Conservation (phyloP, 1,140 invertebrate species). For the Drosophila tropicalis region DNA sequence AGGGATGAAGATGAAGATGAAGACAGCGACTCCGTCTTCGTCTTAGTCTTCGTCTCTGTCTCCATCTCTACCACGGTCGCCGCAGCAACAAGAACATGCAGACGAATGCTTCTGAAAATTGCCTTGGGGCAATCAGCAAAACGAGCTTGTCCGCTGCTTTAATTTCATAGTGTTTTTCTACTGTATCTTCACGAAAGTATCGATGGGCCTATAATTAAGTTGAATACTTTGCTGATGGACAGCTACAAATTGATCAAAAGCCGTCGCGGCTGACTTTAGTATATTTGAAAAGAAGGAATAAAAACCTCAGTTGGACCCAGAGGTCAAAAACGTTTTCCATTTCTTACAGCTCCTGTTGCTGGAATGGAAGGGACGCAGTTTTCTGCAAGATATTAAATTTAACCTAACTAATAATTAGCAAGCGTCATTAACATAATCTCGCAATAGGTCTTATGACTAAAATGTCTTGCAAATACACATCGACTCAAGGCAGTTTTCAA, state of each 20-base stretch:
- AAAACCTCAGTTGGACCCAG: constrained; percentile 44
- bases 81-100: constrained; percentile 50
- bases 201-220: constrained; percentile 75
- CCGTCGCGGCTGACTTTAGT: constrained; percentile 26
- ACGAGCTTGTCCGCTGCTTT: constrained; percentile 46
- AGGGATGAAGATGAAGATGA: constrained; percentile 34
- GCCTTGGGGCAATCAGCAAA: constrained; percentile 70
- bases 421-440: constrained; percentile 72
- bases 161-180: constrained; percentile 54
- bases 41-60: background rate
- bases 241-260: constrained; percentile 78
- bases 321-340: constrained; percentile 57
- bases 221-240: constrained; percentile 68
- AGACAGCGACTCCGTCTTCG: constrained; percentile 18
- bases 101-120: constrained; percentile 78
- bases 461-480: constrained; percentile 30
- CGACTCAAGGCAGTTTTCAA: too few species aligned
- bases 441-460: constrained; percentile 44
- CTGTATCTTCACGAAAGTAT: constrained; percentile 48
- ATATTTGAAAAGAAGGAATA: background rate
- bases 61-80: background rate
- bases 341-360: constrained; percentile 69
- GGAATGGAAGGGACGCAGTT: constrained; percentile 18
- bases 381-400: constrained; percentile 36
- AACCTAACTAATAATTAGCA: constrained; percentile 67